Conservation (phyloP, 2,113 vertebrate species). For the Heterotilapia buettikoferi region DNA sequence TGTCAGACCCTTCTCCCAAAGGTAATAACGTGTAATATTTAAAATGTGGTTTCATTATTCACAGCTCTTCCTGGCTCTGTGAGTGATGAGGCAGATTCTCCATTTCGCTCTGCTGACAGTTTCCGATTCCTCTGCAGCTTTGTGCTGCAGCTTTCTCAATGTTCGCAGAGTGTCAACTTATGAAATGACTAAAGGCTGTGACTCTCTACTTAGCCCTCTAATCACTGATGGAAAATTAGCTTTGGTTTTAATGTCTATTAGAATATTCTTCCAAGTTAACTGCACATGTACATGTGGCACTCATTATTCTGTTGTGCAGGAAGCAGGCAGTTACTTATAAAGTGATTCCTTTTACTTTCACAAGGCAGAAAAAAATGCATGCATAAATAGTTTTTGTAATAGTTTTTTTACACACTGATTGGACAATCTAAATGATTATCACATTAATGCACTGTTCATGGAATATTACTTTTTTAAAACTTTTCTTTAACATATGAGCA, state of each 20-base stretch:
- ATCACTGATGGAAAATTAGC: slow-evolving; percentile 9
- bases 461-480: rapidly evolving
- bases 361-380: neutral
- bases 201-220: neutral
- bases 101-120: neutral
- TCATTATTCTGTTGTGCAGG: neutral
- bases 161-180: slow-evolving; percentile 31
- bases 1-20: neutral
- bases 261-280: slow-evolving; percentile 35
- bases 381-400: rapidly evolving
- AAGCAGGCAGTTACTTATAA: neutral
- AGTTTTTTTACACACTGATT: neutral
- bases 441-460: neutral
- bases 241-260: slow-evolving; percentile 25
- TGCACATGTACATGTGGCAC: neutral
- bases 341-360: neutral
- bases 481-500: neutral
- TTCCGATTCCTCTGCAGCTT: neutral
- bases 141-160: neutral
- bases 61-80: neutral
- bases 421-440: neutral
- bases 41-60: slow-evolving; percentile 1
- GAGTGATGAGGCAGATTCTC: slow-evolving; percentile 6
- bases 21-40: slow-evolving; percentile 17
- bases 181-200: slow-evolving; percentile 26